phyloP scores from a whole-genome alignment of 2,113 vertebrate genomes.

The Asarcornis scutulata region DNA sequence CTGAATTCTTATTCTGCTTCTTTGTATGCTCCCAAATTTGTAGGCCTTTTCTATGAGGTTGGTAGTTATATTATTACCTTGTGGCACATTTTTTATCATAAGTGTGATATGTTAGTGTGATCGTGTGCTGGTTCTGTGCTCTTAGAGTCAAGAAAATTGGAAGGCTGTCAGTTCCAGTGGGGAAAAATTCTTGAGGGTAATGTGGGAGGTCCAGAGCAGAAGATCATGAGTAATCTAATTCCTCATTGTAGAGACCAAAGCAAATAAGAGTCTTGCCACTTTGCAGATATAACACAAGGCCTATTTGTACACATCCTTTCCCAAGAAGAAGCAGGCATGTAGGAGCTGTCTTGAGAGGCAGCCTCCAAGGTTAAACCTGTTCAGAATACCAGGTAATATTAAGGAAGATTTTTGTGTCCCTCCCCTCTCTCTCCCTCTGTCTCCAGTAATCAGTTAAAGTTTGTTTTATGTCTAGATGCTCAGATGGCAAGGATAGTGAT shows the following conservation, averaged over 20 bases:
- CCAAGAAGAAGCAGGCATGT: background rate
- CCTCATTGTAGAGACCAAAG: background rate
- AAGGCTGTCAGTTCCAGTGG: background rate
- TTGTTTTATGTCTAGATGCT: background rate
- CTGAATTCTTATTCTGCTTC: background rate
- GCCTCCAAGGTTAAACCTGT: background rate
- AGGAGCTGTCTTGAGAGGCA: background rate
- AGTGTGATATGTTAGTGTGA: background rate
- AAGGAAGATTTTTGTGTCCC: background rate
- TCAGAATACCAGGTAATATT: background rate
- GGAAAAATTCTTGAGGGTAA: background rate
- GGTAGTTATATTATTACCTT: background rate
- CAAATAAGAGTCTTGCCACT: background rate
- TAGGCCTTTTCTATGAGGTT: background rate
- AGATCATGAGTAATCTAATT: background rate
- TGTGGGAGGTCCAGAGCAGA: background rate
- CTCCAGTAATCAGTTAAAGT: background rate
- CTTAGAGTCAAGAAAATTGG: background rate
- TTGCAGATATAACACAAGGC: background rate
- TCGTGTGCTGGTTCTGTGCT: background rate
- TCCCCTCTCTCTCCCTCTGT: background rate
- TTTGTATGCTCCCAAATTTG: background rate
- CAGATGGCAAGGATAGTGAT: background rate
- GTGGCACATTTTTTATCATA: background rate
- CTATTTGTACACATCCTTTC: background rate